Base-by-base conservation (phyloP, 1,140 invertebrate genomes). In the Chironomus tepperi region DNA sequence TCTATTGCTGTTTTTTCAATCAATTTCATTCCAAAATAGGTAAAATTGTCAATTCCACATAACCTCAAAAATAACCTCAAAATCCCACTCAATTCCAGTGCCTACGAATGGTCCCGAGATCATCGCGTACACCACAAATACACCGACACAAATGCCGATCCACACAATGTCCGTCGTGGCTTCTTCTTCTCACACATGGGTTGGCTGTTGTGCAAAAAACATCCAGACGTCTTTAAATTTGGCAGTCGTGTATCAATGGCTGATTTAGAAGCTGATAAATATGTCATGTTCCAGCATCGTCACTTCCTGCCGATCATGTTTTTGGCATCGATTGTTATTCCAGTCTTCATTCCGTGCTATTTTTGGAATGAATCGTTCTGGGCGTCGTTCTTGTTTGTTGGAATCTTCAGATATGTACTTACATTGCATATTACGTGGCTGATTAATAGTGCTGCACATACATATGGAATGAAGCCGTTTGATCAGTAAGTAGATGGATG, bases 361-460 rank as follows among this genome's bases (percentile, higher is more conserved):
- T 82, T 87, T 16, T 93, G 91, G 89, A 86, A 86, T 10, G 81
- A 82, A 75, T 79, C 79, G 1, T 81, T 86, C 43, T 83, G 82
- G 57, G 83, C 82, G 73, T 81, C 81, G 79, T 85, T 87, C 75
- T 82, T 86, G 67, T 79, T 87, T 19, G 19, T 18, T 70, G 65
- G 65, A 16, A 16, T 19, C 19, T 70, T 21, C 0, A n/a, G 16
- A 10, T 92, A 90, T 78, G 81, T 83, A 57, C 73, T 87, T n/a
- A 85, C 84, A 8, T 83, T 93, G 10, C 87, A 93, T 80, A 83
- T 84, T 67, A 94, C 91, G 7, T 93, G 90, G 89, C 79, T 90
- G 72, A 90, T 93, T 16, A 93, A 93, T 83, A 89, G 88, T 79
- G 86, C 82, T 18, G 91, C 91, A 24, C 91, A 93, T 78, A 81